Percentiles rank a stretch among this genome's conserved stretches.
Evolutionary conservation across 2,797 vertebrate genomes (phyloP).

Genomic region (Epinephelus awoara): DNA sequence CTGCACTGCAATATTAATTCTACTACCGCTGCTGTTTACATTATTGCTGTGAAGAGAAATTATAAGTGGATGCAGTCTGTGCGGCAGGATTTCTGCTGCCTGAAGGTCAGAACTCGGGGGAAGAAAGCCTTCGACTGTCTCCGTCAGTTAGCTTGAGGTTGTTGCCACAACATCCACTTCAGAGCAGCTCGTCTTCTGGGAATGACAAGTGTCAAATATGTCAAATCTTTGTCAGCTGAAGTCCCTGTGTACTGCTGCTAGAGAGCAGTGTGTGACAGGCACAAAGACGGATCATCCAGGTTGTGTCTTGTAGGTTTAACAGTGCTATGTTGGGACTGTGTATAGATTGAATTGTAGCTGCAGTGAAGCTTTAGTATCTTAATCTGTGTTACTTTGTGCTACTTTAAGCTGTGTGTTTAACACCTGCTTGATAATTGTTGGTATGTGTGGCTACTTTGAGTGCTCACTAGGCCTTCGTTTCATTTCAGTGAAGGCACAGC

Average conservation of each 20-base stretch:
- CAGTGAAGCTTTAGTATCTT: neutral
- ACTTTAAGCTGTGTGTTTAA: neutral
- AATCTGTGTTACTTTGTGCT: neutral
- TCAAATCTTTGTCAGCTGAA: conserved; percentile 16
- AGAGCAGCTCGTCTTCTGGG: neutral
- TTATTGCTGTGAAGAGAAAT: neutral
- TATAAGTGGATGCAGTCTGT: neutral
- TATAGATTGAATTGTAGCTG: neutral
- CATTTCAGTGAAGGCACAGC: conserved; percentile 38
- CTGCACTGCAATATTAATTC: neutral
- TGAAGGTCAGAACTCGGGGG: conserved; percentile 27
- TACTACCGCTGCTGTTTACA: neutral
- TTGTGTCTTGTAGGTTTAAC: neutral
- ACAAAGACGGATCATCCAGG: conserved; percentile 11
- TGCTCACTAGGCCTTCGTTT: neutral
- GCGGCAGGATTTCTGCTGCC: conserved; percentile 8
- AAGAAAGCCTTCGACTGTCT: conserved; percentile 1
- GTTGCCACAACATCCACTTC: neutral
- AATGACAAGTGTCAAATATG: conserved; percentile 24
- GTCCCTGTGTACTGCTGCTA: neutral
- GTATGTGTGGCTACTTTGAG: rapidly evolving
- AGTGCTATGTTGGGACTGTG: neutral
- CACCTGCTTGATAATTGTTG: neutral
- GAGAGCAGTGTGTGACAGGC: neutral
- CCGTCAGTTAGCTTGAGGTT: conserved; percentile 4